Evolutionary conservation across 2,888 invertebrate species (phyloP).

Genomic region (Scaptomyza reducta): DNA sequence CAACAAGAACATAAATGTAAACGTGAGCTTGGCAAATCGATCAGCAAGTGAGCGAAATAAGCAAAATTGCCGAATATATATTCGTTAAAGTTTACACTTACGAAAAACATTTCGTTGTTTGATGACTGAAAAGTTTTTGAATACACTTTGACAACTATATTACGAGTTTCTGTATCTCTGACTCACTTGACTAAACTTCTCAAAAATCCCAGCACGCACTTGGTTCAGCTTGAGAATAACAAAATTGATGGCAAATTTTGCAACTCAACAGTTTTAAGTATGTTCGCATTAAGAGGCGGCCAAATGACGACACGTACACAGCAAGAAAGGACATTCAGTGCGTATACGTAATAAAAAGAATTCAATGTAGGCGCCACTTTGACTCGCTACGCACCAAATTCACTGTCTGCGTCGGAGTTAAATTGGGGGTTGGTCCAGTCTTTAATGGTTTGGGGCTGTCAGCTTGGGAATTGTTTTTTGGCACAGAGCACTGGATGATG

Average conservation of each 20-base stretch:
- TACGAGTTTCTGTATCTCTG: neutral
- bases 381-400: conserved; percentile 50
- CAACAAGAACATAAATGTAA: conserved; percentile 16
- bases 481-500: conserved; percentile 37
- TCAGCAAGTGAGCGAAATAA: conserved; percentile 10
- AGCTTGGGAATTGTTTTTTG: conserved; percentile 17
- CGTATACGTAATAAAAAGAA: conserved; percentile 58
- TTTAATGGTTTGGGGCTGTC: conserved; percentile 6
- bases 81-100: neutral
- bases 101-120: neutral
- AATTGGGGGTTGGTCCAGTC: conserved; percentile 20
- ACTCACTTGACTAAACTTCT: no score
- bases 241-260: neutral
- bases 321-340: conserved; percentile 18
- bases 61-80: neutral
- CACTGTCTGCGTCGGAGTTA: conserved; percentile 17
- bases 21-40: conserved; percentile 28
- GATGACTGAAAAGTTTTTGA: no score
- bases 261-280: conserved; percentile 14
- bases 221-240: neutral
- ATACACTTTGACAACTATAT: neutral
- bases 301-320: conserved; percentile 20
- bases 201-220: neutral
- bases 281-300: conserved; percentile 5
- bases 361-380: conserved; percentile 49